phyloP scores from a whole-genome alignment of 2,797 vertebrate species.

The Fringilla coelebs region DNA sequence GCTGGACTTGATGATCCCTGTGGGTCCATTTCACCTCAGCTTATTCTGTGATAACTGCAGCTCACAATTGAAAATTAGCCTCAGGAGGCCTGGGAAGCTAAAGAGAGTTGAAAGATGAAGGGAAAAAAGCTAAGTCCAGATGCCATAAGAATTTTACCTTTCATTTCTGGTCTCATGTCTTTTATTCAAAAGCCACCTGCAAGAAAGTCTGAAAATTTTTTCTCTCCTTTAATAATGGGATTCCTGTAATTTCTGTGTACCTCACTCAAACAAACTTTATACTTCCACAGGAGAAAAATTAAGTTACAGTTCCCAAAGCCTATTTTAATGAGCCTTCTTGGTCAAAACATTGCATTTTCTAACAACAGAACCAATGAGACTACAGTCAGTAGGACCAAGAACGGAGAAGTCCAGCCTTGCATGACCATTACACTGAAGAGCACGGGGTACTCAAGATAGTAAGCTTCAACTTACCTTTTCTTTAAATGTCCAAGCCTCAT shows the following conservation, averaged over 20 bases:
- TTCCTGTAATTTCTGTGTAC: background rate
- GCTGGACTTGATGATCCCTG: background rate
- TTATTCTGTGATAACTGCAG: background rate
- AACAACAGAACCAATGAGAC: background rate
- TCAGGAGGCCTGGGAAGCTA: background rate
- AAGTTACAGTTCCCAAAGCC: background rate
- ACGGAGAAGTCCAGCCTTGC: background rate
- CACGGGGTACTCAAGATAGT: background rate
- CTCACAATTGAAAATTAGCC: background rate
- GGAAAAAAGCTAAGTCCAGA: background rate
- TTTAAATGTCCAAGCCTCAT: background rate
- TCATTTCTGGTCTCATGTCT: background rate
- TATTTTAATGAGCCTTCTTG: background rate
- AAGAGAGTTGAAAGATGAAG: background rate
- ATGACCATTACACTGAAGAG: background rate
- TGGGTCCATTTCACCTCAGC: rapidly evolving
- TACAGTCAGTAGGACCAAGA: background rate
- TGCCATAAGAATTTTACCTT: background rate
- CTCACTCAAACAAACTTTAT: background rate
- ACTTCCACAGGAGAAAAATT: background rate
- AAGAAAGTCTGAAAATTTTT: background rate
- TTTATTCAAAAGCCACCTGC: background rate
- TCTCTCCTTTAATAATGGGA: background rate
- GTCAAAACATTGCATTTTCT: background rate
- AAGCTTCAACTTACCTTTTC: background rate